These are phyloP conservation scores for Busseola fusca DNA, from an alignment of 2,888 invertebrate genomes.

Conservation along the genomic window DNA sequence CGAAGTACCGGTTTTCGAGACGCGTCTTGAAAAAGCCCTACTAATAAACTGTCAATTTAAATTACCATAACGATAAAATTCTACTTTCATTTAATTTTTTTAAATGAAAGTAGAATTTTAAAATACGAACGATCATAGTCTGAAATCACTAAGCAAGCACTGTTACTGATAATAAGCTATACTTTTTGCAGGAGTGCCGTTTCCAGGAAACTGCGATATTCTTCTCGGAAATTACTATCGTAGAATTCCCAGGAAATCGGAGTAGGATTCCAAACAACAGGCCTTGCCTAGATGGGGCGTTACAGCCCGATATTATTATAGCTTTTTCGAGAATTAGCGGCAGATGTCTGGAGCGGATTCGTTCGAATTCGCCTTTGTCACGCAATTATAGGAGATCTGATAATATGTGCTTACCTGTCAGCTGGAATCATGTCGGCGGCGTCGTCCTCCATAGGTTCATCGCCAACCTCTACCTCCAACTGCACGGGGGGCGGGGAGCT, in stretches of 20 bases:
- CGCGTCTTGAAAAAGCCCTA: conserved; percentile 7
- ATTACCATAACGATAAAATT: background rate
- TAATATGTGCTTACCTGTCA: conserved; percentile 73
- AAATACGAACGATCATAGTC: background rate
- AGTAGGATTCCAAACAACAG: background rate
- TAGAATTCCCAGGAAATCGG: background rate
- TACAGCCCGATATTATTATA: background rate
- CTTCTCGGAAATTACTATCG: background rate
- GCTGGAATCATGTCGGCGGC: conserved; percentile 79
- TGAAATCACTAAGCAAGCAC: background rate
- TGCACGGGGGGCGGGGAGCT: conserved; percentile 84
- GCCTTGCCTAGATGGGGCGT: too few relatives aligned
- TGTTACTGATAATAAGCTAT: background rate
- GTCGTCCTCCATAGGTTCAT: conserved; percentile 85
- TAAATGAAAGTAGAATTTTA: too few relatives aligned
- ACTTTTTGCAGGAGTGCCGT: background rate
- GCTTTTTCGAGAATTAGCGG: background rate
- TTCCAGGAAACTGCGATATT: background rate
- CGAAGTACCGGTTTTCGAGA: conserved; percentile 11
- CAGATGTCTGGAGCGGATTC: background rate
- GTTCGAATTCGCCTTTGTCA: too few relatives aligned
- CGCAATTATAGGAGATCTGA: background rate
- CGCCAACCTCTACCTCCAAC: conserved; percentile 83
- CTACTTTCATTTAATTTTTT: too few relatives aligned
- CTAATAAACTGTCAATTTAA: background rate